phyloP scores from a whole-genome alignment of 2,113 vertebrate genomes.

The Alethe castanea region DNA sequence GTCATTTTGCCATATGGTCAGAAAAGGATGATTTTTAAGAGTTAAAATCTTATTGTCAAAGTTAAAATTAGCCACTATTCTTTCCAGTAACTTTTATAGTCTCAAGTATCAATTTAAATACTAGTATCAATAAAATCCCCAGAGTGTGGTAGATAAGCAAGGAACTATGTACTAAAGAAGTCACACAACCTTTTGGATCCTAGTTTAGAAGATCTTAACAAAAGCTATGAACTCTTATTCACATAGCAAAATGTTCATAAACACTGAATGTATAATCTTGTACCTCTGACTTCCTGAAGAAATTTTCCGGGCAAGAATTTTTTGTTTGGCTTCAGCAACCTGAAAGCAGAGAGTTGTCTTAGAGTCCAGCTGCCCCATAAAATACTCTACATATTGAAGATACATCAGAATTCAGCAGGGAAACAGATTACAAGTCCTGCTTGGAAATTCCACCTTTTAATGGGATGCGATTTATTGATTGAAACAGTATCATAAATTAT shows the following conservation, averaged over 20 bases:
- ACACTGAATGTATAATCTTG: fast-evolving
- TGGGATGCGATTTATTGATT: background rate
- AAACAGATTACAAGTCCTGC: background rate
- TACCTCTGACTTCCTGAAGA: slow-evolving; percentile 24
- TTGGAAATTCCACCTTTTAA: background rate
- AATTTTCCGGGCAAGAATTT: background rate
- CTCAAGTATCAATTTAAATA: background rate
- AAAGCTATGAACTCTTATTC: background rate
- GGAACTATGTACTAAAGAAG: background rate
- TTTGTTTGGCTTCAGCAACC: slow-evolving; percentile 53
- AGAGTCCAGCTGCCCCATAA: background rate
- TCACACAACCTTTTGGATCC: background rate
- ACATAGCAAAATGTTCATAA: background rate
- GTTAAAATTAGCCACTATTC: background rate
- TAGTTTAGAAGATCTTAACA: background rate
- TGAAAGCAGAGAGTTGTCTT: background rate
- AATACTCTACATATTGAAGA: background rate
- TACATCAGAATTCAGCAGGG: background rate
- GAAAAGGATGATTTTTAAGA: background rate
- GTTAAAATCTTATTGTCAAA: background rate
- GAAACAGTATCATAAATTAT: background rate
- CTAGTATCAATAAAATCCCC: background rate
- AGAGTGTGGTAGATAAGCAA: background rate
- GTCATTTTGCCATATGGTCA: background rate
- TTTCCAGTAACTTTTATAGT: background rate